phyloP scores from a whole-genome alignment of 2,888 invertebrate genomes.

The Pollenia griseotomentosa region DNA sequence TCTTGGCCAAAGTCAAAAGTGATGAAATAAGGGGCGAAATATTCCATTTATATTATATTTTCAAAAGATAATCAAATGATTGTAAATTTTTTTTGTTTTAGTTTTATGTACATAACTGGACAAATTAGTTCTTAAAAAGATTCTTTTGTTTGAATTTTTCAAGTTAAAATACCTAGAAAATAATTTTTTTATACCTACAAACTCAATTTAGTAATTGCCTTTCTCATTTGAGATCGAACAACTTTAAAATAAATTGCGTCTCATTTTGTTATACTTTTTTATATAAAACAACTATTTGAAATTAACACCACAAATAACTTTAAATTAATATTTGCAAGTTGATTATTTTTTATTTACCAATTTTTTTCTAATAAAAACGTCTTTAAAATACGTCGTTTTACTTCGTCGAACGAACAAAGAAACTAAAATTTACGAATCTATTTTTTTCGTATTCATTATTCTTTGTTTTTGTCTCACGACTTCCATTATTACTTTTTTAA shows the following conservation, averaged over 20 bases:
- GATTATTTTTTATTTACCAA: slow-evolving; percentile 35
- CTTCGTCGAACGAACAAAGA: slow-evolving; percentile 73
- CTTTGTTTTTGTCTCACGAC: slow-evolving; percentile 44
- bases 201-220: no score
- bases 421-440: slow-evolving; percentile 69
- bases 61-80: no score
- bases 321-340: slow-evolving; percentile 6
- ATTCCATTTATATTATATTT: slow-evolving; percentile 30
- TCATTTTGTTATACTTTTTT: background rate
- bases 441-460: slow-evolving; percentile 57
- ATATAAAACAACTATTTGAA: background rate
- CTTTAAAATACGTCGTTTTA: slow-evolving; percentile 62
- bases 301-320: background rate
- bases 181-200: no score
- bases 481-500: slow-evolving; percentile 51
- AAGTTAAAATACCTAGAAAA: background rate
- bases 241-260: slow-evolving; percentile 28
- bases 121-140: no score
- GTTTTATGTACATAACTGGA: no score
- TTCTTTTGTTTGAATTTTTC: background rate
- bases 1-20: slow-evolving; percentile 74
- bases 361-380: slow-evolving; percentile 49
- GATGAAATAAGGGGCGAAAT: slow-evolving; percentile 51
- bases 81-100: no score
- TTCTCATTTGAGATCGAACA: background rate